phyloP scores from a whole-genome alignment of 2,797 vertebrate genomes.

The Anabacerthia variegaticeps region DNA sequence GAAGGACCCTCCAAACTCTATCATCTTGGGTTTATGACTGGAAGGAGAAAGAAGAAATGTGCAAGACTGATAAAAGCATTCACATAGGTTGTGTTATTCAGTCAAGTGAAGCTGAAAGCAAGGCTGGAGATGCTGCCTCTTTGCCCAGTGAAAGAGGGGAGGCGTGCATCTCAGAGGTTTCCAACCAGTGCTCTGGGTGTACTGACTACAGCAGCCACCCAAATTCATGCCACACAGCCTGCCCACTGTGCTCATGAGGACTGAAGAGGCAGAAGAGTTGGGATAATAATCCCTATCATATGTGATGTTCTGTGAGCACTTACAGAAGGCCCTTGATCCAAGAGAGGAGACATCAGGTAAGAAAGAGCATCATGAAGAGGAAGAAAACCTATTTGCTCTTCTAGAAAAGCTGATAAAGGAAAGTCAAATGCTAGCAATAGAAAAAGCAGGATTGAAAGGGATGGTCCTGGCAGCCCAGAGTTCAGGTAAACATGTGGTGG shows the following conservation, averaged over 20 bases:
- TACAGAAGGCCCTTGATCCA: neutral
- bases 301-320: neutral
- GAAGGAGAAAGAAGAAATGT: neutral
- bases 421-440: neutral
- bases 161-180: neutral
- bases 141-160: neutral
- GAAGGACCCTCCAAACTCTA: neutral
- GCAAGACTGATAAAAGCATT: neutral
- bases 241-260: neutral
- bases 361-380: neutral
- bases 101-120: neutral
- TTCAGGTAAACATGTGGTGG: neutral
- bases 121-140: neutral
- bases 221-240: neutral
- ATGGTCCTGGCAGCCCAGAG: neutral
- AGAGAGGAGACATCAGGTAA: neutral
- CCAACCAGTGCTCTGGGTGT: neutral
- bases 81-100: neutral
- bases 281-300: neutral
- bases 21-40: neutral
- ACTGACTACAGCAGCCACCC: neutral
- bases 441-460: neutral
- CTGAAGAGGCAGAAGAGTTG: neutral
- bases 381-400: neutral
- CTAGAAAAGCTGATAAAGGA: neutral